Conservation (phyloP, 2,797 vertebrate genomes). For the Tympanoctomys barrerae region DNA sequence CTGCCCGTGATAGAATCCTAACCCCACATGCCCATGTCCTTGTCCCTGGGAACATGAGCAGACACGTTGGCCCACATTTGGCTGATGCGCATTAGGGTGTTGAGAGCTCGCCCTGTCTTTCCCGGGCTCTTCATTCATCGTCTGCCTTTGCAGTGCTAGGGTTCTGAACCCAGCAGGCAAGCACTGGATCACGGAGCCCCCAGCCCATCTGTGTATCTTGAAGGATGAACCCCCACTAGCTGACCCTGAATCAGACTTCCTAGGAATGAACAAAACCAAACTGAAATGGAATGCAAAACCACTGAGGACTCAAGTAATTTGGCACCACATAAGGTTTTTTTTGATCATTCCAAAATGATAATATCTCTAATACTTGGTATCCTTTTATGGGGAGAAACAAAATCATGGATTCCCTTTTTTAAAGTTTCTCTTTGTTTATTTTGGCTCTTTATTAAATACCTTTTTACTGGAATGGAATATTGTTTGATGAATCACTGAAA, state of each 20-base stretch:
- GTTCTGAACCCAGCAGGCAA: background rate
- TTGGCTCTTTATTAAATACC: background rate
- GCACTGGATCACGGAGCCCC: background rate
- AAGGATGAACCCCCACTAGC: background rate
- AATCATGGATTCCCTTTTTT: background rate
- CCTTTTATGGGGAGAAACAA: background rate
- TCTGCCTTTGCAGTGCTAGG: background rate
- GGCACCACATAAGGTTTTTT: background rate
- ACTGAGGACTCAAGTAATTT: background rate
- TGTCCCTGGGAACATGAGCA: background rate
- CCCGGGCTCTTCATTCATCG: background rate
- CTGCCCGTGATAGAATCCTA: background rate
- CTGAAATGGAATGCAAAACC: background rate
- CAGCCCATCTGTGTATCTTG: background rate
- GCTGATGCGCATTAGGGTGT: fast-evolving
- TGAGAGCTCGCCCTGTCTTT: background rate
- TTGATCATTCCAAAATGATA: background rate
- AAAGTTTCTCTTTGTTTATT: background rate
- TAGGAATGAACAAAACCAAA: background rate
- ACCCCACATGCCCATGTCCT: background rate
- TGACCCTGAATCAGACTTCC: background rate
- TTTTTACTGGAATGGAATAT: background rate
- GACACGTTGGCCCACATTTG: fast-evolving
- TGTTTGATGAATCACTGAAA: background rate
- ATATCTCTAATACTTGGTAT: background rate